Conservation (phyloP, 2,113 vertebrate genomes). For the Sturnira hondurensis region DNA sequence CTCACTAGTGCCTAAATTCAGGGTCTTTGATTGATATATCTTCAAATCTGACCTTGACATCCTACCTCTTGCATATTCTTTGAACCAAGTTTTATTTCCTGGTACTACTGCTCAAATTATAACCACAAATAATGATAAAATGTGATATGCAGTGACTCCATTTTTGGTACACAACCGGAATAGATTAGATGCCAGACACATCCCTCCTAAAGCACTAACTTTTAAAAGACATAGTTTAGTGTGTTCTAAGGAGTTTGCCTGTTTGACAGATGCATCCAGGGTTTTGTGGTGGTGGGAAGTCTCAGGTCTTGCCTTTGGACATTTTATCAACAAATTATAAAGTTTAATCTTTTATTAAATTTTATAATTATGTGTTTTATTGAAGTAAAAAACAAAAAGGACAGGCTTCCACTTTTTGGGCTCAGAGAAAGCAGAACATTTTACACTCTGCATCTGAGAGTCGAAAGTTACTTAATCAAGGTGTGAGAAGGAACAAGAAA, state of each 20-base stretch:
- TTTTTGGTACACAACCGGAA: background rate
- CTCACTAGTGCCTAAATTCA: background rate
- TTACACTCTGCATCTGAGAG: background rate
- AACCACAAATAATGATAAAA: background rate
- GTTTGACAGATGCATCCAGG: background rate
- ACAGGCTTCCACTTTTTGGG: background rate
- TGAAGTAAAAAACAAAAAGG: background rate
- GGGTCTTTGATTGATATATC: background rate
- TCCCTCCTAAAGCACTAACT: background rate
- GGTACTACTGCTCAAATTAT: background rate
- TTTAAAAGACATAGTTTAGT: background rate
- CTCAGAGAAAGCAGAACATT: background rate
- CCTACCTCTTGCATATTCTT: background rate
- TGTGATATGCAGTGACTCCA: background rate
- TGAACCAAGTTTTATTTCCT: background rate
- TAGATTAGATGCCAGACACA: background rate
- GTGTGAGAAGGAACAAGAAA: background rate
- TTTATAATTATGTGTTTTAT: background rate
- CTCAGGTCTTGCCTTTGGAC: background rate
- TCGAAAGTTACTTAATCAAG: background rate
- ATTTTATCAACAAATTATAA: background rate
- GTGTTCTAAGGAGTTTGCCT: background rate
- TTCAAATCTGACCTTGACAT: slow-evolving; percentile 1
- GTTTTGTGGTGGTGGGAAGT: background rate
- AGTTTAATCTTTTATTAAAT: background rate